Percentiles rank a stretch among this genome's conserved stretches.
These are phyloP conservation scores for Tragelaphus buxtoni DNA, from an alignment of 2,113 vertebrate genomes.

Conservation along the genomic window DNA sequence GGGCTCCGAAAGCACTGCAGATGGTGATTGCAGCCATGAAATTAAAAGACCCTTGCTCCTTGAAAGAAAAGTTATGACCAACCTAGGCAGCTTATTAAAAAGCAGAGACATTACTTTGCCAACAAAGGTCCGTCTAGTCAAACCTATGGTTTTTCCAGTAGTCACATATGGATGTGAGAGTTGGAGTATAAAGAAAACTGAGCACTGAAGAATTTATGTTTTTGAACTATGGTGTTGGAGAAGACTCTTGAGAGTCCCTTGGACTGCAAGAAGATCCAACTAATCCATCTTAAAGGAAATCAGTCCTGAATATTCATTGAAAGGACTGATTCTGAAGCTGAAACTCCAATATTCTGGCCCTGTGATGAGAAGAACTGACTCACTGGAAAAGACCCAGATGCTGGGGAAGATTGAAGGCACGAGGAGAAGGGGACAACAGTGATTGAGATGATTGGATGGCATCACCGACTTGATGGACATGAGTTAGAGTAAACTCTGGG, in stretches of 20 bases:
- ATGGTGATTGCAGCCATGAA: neutral
- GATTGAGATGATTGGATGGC: neutral
- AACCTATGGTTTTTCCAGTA: neutral
- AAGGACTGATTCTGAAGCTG: neutral
- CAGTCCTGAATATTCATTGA: neutral
- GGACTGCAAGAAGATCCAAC: neutral
- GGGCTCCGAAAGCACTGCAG: neutral
- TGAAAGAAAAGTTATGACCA: neutral
- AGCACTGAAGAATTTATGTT: neutral
- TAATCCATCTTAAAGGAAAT: neutral
- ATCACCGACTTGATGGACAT: neutral
- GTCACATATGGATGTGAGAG: neutral
- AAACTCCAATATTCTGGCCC: neutral
- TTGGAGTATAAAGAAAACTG: neutral
- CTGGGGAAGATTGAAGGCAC: neutral
- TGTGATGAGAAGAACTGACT: fast-evolving
- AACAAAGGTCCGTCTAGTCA: neutral
- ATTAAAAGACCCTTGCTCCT: neutral
- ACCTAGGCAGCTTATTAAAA: neutral
- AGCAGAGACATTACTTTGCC: neutral
- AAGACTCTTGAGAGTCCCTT: neutral
- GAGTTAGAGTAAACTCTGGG: neutral
- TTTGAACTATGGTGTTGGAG: neutral
- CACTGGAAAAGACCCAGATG: neutral
- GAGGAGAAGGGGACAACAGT: neutral